phyloP scores from a whole-genome alignment of 2,113 vertebrate species.

The Corydoras sp. region DNA sequence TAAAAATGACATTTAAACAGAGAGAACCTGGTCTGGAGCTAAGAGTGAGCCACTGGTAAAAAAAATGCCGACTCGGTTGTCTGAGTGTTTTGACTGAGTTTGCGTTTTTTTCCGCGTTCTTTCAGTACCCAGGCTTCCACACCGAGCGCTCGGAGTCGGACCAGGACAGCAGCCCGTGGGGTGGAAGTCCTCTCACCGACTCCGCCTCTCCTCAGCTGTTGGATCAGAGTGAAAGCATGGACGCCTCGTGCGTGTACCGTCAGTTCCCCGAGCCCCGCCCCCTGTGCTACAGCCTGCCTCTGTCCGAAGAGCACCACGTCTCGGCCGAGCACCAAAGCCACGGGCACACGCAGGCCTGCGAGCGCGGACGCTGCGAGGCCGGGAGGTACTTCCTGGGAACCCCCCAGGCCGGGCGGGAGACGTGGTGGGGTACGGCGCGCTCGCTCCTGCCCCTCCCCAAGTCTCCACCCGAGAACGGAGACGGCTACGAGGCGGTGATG shows the following conservation, averaged over 20 bases:
- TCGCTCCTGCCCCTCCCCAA: slow-evolving; percentile 76
- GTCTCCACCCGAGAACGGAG: slow-evolving; percentile 76
- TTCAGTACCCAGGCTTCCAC: slow-evolving; percentile 86
- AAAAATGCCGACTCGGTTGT: background rate
- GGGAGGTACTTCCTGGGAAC: slow-evolving; percentile 89
- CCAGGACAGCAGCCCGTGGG: slow-evolving; percentile 92
- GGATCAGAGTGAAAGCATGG: slow-evolving; percentile 74
- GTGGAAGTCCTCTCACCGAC: slow-evolving; percentile 84
- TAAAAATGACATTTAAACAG: no score
- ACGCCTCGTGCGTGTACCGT: slow-evolving; percentile 80
- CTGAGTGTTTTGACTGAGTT: background rate
- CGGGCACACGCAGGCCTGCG: slow-evolving; percentile 78
- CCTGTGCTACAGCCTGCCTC: slow-evolving; percentile 77
- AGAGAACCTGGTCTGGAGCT: no score
- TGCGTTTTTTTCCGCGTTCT: slow-evolving; percentile 6
- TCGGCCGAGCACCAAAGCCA: slow-evolving; percentile 66
- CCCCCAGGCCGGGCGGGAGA: slow-evolving; percentile 72
- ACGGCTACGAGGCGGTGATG: slow-evolving; percentile 74
- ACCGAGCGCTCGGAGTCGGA: slow-evolving; percentile 87
- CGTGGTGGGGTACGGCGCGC: slow-evolving; percentile 80
- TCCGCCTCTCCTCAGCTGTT: slow-evolving; percentile 83
- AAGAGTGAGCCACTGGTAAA: no score
- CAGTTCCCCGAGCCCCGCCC: slow-evolving; percentile 74
- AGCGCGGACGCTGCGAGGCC: slow-evolving; percentile 82
- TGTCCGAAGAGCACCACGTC: slow-evolving; percentile 69